phyloP scores from a whole-genome alignment of 1,140 invertebrate species.

The Zaprionus africanus region DNA sequence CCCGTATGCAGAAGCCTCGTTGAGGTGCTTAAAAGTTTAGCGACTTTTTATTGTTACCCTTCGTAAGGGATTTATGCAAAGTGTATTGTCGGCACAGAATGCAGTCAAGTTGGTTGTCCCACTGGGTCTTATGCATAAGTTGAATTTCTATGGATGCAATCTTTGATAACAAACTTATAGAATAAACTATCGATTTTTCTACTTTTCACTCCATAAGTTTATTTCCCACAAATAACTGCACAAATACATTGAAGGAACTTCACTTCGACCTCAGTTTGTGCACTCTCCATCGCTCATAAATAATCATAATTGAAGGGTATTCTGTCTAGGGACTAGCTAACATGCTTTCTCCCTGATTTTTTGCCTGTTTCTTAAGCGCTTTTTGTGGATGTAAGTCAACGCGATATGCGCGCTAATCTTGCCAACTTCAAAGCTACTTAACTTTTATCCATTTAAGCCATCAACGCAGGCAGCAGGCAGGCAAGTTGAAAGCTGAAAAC shows the following conservation, averaged over 20 bases:
- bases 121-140: background rate
- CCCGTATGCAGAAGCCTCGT: slow-evolving; percentile 10
- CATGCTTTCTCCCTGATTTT: slow-evolving; percentile 1
- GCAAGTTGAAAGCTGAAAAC: slow-evolving; percentile 43
- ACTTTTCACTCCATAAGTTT: background rate
- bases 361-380: slow-evolving; percentile 45
- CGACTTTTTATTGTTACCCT: slow-evolving; percentile 47
- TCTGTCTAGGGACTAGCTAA: slow-evolving; percentile 25
- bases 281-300: background rate
- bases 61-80: slow-evolving; percentile 27
- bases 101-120: background rate
- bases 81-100: slow-evolving; percentile 2
- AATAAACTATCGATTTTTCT: background rate
- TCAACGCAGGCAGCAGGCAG: slow-evolving; percentile 53
- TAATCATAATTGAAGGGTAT: slow-evolving; percentile 48
- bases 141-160: background rate
- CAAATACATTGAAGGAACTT: background rate
- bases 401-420: slow-evolving; percentile 78
- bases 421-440: slow-evolving; percentile 81
- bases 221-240: background rate
- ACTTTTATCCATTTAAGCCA: slow-evolving; percentile 81
- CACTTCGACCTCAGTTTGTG: too few species aligned
- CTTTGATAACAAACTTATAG: background rate
- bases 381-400: slow-evolving; percentile 55
- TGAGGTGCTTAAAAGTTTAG: slow-evolving; percentile 58